These are phyloP conservation scores for Drosophila elegans DNA, from an alignment of 1,140 invertebrate species.

Conservation along the genomic window DNA sequence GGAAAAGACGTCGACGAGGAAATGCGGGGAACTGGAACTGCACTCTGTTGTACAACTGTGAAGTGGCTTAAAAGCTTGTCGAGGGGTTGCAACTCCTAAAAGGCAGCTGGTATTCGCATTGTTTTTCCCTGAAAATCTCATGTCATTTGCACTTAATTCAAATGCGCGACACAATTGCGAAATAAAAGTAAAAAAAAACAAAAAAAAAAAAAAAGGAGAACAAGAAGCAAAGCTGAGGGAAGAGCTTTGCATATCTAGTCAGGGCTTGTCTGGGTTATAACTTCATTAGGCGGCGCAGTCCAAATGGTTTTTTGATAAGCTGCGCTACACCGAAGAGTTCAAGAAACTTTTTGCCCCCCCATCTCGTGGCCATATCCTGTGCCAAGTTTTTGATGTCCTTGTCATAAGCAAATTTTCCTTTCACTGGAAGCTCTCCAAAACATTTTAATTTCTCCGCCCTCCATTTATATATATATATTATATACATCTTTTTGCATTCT, in stretches of 20 bases:
- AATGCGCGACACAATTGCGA: conserved; percentile 84
- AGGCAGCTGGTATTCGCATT: conserved; percentile 56
- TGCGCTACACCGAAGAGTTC: conserved; percentile 21
- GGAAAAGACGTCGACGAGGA: conserved; percentile 3
- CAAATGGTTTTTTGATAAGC: conserved; percentile 58
- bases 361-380: neutral
- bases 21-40: neutral
- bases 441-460: conserved; percentile 64
- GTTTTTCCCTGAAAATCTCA: conserved; percentile 67
- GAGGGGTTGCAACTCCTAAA: conserved; percentile 26
- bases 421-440: conserved; percentile 30
- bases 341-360: conserved; percentile 35
- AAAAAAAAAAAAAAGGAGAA: neutral
- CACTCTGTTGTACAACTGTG: conserved; percentile 47
- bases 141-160: conserved; percentile 85
- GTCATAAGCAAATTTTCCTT: conserved; percentile 55
- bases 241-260: conserved; percentile 42
- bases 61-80: conserved; percentile 81
- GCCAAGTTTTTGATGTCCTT: conserved; percentile 36
- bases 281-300: conserved; percentile 66
- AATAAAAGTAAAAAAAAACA: conserved; percentile 43
- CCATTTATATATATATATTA: conserved; percentile 15
- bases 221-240: neutral
- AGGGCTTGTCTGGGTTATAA: conserved; percentile 53
- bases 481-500: conserved; percentile 6